A percentile compares a stretch with the other conserved stretches of the same genome.
These are phyloP conservation scores for Phyllotreta cruciferae DNA, from an alignment of 2,888 invertebrate genomes.

Conservation along the genomic window DNA sequence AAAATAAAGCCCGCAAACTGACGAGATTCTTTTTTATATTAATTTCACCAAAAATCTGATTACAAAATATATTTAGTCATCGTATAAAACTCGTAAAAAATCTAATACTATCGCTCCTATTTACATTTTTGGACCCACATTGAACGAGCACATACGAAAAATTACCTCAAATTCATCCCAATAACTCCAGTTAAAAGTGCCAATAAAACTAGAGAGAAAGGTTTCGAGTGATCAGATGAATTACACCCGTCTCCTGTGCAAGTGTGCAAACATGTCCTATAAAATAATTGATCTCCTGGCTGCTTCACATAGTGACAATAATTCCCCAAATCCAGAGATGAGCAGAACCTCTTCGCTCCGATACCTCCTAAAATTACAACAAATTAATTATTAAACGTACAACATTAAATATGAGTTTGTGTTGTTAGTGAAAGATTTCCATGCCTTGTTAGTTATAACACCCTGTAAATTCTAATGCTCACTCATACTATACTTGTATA, in stretches of 20 bases:
- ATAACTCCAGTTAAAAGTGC: slow-evolving; percentile 5
- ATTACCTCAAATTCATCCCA: not conserved
- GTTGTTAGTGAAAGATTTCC: slow-evolving; percentile 7
- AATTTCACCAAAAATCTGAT: no score
- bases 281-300: slow-evolving; percentile 80
- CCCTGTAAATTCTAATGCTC: no score
- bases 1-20: slow-evolving; percentile 5
- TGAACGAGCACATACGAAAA: no score
- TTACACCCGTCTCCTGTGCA: slow-evolving; percentile 87
- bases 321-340: slow-evolving; percentile 84
- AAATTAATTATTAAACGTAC: slow-evolving; percentile 4
- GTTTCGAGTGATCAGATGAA: slow-evolving; percentile 49
- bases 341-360: slow-evolving; percentile 87
- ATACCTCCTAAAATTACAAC: slow-evolving; percentile 74
- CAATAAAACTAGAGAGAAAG: slow-evolving; percentile 24
- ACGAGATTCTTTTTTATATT: no score
- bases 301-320: slow-evolving; percentile 88
- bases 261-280: slow-evolving; percentile 88
- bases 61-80: no score
- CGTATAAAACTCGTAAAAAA: no score
- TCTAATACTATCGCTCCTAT: no score
- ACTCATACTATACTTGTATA: no score
- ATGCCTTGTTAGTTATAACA: not conserved
- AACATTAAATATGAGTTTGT: not conserved
- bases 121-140: no score